phyloP scores from a whole-genome alignment of 1,140 invertebrate species.

The Drosophila athabasca region DNA sequence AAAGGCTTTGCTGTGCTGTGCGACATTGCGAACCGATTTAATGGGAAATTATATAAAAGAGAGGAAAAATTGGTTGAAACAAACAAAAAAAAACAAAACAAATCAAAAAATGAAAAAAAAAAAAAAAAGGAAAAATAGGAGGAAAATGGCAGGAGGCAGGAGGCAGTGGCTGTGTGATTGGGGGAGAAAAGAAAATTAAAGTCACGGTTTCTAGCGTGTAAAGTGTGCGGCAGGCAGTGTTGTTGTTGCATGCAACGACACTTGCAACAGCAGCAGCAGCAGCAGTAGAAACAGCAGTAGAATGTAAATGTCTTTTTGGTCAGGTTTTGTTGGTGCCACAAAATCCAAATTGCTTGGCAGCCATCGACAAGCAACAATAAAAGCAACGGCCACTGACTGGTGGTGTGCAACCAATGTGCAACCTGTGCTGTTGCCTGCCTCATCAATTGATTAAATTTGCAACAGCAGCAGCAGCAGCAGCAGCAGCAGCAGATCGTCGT shows the following conservation, averaged over 20 bases:
- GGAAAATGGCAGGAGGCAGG: conserved; percentile 1
- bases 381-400: conserved; percentile 49
- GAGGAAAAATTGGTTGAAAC: conserved; percentile 18
- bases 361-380: conserved; percentile 70
- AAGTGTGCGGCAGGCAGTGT: conserved; percentile 52
- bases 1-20: conserved; percentile 16
- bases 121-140: conserved; percentile 56
- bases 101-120: conserved; percentile 55
- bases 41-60: conserved; percentile 78
- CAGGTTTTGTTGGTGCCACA: conserved; percentile 72
- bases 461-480: conserved; percentile 32
- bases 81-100: conserved; percentile 52
- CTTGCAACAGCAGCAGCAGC: conserved; percentile 48
- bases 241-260: conserved; percentile 58
- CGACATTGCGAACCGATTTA: conserved; percentile 72
- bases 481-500: conserved; percentile 64
- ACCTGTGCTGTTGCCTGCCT: conserved; percentile 62
- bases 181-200: conserved; percentile 70
- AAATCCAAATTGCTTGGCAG: conserved; percentile 76
- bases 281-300: conserved; percentile 63
- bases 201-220: conserved; percentile 80
- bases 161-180: conserved; percentile 7
- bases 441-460: conserved; percentile 82
- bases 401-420: conserved; percentile 52
- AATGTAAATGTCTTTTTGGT: conserved; percentile 81